phyloP scores from a whole-genome alignment of 2,888 invertebrate genomes.

The Scaptomyza parva region DNA sequence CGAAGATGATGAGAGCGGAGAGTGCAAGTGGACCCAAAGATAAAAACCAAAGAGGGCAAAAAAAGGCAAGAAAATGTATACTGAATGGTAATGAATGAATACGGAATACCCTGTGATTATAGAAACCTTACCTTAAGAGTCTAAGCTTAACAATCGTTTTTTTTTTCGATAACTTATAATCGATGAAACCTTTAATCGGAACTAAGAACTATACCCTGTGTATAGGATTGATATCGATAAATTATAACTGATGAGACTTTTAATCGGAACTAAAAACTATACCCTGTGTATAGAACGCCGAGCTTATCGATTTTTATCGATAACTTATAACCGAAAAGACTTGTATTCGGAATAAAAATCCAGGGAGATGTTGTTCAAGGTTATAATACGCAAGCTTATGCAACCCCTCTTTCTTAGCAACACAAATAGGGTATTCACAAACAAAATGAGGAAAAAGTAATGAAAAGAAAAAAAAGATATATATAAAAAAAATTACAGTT shows the following conservation, averaged over 20 bases:
- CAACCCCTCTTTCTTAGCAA: not conserved
- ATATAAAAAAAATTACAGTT: slow-evolving; percentile 18
- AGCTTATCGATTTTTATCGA: not conserved
- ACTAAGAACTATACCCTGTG: no score
- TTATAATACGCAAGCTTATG: no score
- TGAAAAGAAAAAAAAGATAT: slow-evolving; percentile 17
- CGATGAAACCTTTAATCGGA: not conserved
- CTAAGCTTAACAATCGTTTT: not conserved
- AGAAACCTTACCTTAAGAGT: no score
- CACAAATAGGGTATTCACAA: not conserved
- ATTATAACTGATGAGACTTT: not conserved
- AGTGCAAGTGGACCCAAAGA: slow-evolving; percentile 43
- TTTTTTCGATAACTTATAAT: not conserved
- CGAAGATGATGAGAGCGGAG: slow-evolving; percentile 1
- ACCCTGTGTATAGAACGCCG: no score
- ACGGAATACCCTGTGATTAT: not conserved
- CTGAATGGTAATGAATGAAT: not conserved
- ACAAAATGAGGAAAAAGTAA: slow-evolving; percentile 25
- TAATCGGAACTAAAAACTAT: no score
- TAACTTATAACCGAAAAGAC: not conserved
- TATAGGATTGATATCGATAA: no score
- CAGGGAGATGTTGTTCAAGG: no score
- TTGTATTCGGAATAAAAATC: no score
- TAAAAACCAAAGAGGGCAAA: slow-evolving; percentile 45
- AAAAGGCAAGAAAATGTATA: not conserved